Base-by-base conservation (phyloP, 2,888 invertebrate genomes). In the Mythimna albipuncta region DNA sequence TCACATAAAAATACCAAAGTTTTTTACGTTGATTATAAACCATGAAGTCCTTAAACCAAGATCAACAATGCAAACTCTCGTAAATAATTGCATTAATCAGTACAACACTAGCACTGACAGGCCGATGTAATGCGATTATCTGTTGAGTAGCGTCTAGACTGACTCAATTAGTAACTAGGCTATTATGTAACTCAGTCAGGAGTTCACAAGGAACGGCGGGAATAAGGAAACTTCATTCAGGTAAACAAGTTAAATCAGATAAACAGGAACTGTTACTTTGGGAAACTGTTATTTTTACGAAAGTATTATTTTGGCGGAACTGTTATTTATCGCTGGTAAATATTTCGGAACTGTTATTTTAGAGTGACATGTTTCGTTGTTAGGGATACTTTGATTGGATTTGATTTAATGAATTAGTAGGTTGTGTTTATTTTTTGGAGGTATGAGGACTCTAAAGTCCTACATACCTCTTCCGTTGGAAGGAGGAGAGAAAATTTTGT, bases 121-220 rank as follows among this genome's bases (percentile, higher is more conserved):
- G 64, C 59, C 80, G 69, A 74, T 75, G 59, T 81, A 84, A 86
- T 64, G 19, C 75, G 65, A 86, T 86, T 83, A 83, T 59, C 64
- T 63, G 77, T 75, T 75, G 84, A 85, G 83, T 81, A 72, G 74
- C 65, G 85, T 86, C 86, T 86, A 86, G 86, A 84, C 86, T 76
- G 79, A 71, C 83, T 75, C 77, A 77, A 81, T 86, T 86, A 84
- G 72, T 68, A 75, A 77, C 75, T 82, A 77, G 82, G 71, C 61
- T 79, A 82, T 76, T 78, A 79, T 73, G 76, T 77, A 79, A 84
- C 69, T 75, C 77, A 85, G 85, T 75, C 83, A 82, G 71, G 70
- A 81, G 69, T 64, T 63, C 74, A 71, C 57, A 63, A 63, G 68
- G 64, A 79, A 71, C 55, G 55, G 38, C 61, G 62, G 61, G 35